phyloP scores from a whole-genome alignment of 2,113 vertebrate genomes.

The Ammodytes marinus region DNA sequence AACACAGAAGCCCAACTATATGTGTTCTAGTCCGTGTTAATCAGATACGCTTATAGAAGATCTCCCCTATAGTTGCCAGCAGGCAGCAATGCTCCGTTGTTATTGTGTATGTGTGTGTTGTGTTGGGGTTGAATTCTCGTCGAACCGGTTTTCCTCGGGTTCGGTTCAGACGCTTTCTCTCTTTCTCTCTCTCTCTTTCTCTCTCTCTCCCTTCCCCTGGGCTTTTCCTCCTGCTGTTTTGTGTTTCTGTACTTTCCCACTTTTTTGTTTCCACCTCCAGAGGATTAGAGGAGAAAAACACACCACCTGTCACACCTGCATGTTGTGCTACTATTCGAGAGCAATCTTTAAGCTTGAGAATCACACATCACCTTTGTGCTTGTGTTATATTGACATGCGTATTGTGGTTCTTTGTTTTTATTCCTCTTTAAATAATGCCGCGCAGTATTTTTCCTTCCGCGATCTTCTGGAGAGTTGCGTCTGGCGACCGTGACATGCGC shows the following conservation, averaged over 20 bases:
- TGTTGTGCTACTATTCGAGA: not conserved
- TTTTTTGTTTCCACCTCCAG: not conserved
- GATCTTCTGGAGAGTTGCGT: slow-evolving; percentile 13
- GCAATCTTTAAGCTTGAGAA: not conserved
- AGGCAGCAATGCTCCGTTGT: slow-evolving; percentile 31
- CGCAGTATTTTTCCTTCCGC: slow-evolving; percentile 24
- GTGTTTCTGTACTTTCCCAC: not conserved
- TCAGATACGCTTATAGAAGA: slow-evolving; percentile 31
- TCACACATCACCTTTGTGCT: not conserved
- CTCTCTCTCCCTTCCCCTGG: not conserved
- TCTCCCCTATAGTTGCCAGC: slow-evolving; percentile 23
- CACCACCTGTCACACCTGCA: slow-evolving; percentile 50
- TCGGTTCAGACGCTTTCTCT: slow-evolving; percentile 23
- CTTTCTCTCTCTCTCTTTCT: slow-evolving; percentile 8
- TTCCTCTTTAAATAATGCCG: not conserved
- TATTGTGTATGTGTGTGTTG: slow-evolving; percentile 11
- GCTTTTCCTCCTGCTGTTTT: not conserved
- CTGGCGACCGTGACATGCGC: slow-evolving; percentile 35
- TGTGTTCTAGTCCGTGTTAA: slow-evolving; percentile 11
- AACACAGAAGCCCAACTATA: slow-evolving; percentile 35
- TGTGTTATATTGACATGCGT: not conserved
- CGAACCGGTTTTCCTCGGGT: slow-evolving; percentile 71
- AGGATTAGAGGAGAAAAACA: not conserved
- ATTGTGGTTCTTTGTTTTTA: not conserved
- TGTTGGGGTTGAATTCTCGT: slow-evolving; percentile 68